These are phyloP conservation scores for Poecilia latipinna DNA, from an alignment of 2,113 vertebrate genomes.

Conservation along the genomic window DNA sequence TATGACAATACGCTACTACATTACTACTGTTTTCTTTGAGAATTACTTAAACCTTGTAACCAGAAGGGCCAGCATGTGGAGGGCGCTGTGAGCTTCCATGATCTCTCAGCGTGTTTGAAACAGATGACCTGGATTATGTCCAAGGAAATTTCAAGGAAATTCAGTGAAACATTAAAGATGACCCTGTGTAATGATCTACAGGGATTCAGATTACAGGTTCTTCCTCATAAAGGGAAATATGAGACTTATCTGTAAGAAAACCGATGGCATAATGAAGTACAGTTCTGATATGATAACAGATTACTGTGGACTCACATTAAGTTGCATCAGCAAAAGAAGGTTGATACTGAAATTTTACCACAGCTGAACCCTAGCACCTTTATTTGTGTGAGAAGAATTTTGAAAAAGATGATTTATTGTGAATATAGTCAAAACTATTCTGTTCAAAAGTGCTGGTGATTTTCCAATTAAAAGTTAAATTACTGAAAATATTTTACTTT, in stretches of 20 bases:
- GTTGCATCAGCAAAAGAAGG: not conserved
- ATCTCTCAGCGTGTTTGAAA: not conserved
- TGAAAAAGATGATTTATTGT: not conserved
- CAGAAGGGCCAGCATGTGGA: not conserved
- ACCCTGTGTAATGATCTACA: slow-evolving; percentile 3
- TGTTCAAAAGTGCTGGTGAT: too few relatives aligned
- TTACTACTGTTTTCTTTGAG: not conserved
- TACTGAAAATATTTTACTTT: not conserved
- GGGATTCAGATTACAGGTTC: not conserved
- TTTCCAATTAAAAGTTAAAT: not conserved
- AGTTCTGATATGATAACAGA: not conserved
- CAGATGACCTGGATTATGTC: not conserved
- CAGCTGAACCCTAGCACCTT: not conserved
- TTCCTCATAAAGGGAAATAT: not conserved
- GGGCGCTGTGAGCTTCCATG: not conserved
- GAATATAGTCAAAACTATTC: too few relatives aligned
- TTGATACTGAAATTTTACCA: not conserved
- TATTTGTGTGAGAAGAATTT: not conserved
- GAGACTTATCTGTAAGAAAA: not conserved
- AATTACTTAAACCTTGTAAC: not conserved
- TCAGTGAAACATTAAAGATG: not conserved
- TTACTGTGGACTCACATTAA: not conserved
- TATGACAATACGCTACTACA: not conserved
- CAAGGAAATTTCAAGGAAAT: slow-evolving; percentile 3
- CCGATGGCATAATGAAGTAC: not conserved